Conservation (phyloP, 2,113 vertebrate genomes). For the Haliaeetus leucogaster region DNA sequence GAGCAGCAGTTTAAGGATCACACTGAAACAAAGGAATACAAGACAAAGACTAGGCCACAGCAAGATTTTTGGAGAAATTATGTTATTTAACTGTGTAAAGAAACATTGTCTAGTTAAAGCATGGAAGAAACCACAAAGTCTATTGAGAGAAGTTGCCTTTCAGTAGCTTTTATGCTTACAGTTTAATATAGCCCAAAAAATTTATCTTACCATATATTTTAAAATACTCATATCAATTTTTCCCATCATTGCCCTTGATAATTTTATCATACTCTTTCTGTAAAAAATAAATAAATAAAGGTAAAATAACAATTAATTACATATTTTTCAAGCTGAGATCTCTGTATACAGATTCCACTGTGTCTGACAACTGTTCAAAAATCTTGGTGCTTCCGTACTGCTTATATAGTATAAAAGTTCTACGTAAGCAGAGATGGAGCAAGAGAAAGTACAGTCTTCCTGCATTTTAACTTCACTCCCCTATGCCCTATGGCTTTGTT, state of each 20-base stretch:
- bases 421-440: background rate
- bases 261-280: background rate
- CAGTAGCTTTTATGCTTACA: background rate
- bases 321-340: background rate
- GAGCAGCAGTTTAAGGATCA: background rate
- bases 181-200: background rate
- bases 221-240: background rate
- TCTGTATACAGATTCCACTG: background rate
- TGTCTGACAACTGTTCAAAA: background rate
- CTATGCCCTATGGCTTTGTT: background rate
- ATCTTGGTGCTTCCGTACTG: background rate
- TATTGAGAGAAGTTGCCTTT: background rate
- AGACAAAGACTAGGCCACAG: background rate
- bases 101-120: constrained; percentile 13
- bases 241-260: background rate
- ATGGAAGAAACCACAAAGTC: background rate
- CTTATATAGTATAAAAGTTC: background rate
- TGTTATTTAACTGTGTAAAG: background rate
- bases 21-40: background rate
- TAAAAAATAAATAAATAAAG: background rate
- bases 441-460: background rate
- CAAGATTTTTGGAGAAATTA: background rate
- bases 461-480: background rate
- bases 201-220: background rate
- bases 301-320: background rate